Percentiles rank a stretch among this genome's conserved stretches.
phyloP scores from a whole-genome alignment of 1,140 invertebrate genomes.

The Amphibalanus amphitrite region DNA sequence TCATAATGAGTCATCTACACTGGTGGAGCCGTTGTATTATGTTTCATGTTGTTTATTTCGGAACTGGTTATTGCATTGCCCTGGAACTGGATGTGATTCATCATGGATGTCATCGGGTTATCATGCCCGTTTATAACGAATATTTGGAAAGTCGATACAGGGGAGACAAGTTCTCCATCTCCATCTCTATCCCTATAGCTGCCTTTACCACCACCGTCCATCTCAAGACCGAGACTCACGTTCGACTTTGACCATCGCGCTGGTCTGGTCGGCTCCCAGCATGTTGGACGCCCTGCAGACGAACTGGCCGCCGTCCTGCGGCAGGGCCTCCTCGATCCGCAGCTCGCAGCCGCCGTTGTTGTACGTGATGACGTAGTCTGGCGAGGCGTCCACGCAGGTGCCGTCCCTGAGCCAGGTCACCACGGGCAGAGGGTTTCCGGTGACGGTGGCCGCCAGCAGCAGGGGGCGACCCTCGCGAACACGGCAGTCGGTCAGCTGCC shows the following conservation, averaged over 20 bases:
- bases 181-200: too few relatives aligned
- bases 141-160: too few relatives aligned
- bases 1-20: too few relatives aligned
- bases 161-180: too few relatives aligned
- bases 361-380: conserved; percentile 40
- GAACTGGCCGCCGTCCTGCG: conserved; percentile 41
- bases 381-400: conserved; percentile 49
- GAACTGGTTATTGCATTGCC: too few relatives aligned
- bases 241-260: conserved; percentile 29
- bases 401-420: conserved; percentile 63
- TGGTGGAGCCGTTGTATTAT: too few relatives aligned
- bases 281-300: conserved; percentile 35
- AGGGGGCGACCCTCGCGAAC: conserved; percentile 39
- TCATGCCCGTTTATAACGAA: too few relatives aligned
- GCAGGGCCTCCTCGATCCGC: conserved; percentile 38
- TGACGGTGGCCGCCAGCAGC: conserved; percentile 49
- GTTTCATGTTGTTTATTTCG: too few relatives aligned
- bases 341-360: conserved; percentile 39
- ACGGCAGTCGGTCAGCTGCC: conserved; percentile 39
- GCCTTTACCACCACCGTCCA: too few relatives aligned
- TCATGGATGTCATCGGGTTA: too few relatives aligned
- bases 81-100: too few relatives aligned
- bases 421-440: conserved; percentile 50
- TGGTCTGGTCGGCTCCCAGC: conserved; percentile 32
- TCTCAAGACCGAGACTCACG: conserved; percentile 25